These are phyloP conservation scores for Drosophila kambysellisi DNA, from an alignment of 2,888 invertebrate species.

Conservation along the genomic window DNA sequence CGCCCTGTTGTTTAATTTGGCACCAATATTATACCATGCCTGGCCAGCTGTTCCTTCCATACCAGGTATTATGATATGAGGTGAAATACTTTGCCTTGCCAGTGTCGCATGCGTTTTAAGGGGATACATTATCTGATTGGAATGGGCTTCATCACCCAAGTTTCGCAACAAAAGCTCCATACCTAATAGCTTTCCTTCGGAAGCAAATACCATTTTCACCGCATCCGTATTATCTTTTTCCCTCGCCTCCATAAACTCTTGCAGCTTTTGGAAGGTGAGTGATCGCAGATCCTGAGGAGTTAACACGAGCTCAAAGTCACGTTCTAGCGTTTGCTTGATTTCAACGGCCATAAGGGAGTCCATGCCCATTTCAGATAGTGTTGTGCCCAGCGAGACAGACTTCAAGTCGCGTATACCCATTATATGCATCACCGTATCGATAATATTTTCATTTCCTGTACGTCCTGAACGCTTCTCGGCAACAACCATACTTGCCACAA, in stretches of 20 bases:
- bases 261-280: constrained; percentile 88
- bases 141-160: constrained; percentile 87
- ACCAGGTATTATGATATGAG: constrained; percentile 87
- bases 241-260: constrained; percentile 80
- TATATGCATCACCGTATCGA: constrained; percentile 90
- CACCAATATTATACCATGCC: constrained; percentile 83
- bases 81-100: constrained; percentile 65
- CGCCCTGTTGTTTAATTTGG: constrained; percentile 67
- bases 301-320: constrained; percentile 94
- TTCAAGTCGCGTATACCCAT: constrained; percentile 90
- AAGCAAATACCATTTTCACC: constrained; percentile 81
- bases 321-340: constrained; percentile 95
- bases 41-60: constrained; percentile 88
- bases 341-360: constrained; percentile 99
- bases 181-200: constrained; percentile 84
- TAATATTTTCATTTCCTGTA: constrained; percentile 88
- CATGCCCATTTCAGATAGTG: constrained; percentile 96
- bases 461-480: constrained; percentile 91
- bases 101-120: constrained; percentile 85
- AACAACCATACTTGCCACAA: constrained; percentile 94
- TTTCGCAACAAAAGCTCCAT: constrained; percentile 87
- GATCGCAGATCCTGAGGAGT: constrained; percentile 94
- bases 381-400: constrained; percentile 89
- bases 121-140: constrained; percentile 86
- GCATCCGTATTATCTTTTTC: constrained; percentile 73